Evolutionary conservation across 2,113 vertebrate species (phyloP).

Genomic region (Periophthalmodon schlosseri): DNA sequence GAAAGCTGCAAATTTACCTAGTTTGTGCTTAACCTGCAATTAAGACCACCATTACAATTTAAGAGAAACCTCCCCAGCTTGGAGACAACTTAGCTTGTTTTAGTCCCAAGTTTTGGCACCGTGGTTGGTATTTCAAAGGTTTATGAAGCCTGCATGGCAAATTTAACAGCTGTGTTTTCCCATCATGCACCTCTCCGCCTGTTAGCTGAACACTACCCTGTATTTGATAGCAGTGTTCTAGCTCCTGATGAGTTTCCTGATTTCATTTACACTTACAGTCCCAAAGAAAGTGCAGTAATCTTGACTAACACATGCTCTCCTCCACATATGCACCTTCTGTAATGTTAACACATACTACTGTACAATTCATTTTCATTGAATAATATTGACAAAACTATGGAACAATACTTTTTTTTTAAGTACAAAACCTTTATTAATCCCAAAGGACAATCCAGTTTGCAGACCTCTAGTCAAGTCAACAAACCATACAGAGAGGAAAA

Average conservation of each 20-base stretch:
- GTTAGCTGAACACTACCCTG: conserved; percentile 82
- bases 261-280: conserved; percentile 28
- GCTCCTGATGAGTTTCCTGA: conserved; percentile 78
- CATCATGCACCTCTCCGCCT: conserved; percentile 81
- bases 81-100: conserved; percentile 37
- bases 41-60: conserved; percentile 6
- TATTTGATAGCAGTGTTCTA: conserved; percentile 74
- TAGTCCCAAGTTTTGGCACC: conserved; percentile 50
- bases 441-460: too few relatives aligned
- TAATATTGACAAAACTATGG: too few relatives aligned
- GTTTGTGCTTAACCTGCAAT: conserved; percentile 14
- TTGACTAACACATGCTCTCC: conserved; percentile 25
- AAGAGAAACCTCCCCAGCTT: neutral
- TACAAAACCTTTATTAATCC: too few relatives aligned
- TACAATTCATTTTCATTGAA: too few relatives aligned
- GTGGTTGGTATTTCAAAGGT: conserved; percentile 67
- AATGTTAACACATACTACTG: too few relatives aligned
- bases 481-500: too few relatives aligned
- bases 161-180: conserved; percentile 84
- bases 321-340: conserved; percentile 52
- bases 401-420: too few relatives aligned
- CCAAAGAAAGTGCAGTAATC: conserved; percentile 19
- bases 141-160: conserved; percentile 81
- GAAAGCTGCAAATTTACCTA: too few relatives aligned
- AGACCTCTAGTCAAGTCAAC: too few relatives aligned